Evolutionary conservation across 2,888 invertebrate genomes (phyloP).

Genomic region (Gymnocheta viridis): DNA sequence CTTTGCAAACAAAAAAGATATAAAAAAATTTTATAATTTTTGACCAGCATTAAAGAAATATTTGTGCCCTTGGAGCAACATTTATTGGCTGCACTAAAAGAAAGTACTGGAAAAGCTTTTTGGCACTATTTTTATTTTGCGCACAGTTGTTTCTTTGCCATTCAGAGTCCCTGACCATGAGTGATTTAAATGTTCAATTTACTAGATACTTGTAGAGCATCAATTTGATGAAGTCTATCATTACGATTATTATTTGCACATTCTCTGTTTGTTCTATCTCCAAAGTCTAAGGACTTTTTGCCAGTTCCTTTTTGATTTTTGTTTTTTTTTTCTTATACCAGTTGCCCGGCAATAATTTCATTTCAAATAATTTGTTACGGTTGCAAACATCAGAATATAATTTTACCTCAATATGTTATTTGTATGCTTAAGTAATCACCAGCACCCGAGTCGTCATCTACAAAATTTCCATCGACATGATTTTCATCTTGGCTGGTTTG

Average conservation of each 20-base stretch:
- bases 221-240: constrained; percentile 53
- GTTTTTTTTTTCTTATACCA: neutral
- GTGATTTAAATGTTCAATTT: constrained; percentile 62
- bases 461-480: constrained; percentile 24
- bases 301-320: neutral
- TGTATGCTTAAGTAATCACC: constrained; percentile 43
- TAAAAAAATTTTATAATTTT: neutral
- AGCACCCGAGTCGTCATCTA: constrained; percentile 13
- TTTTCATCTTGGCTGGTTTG: constrained; percentile 33
- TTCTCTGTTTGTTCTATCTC: neutral
- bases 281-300: constrained; percentile 2
- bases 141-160: neutral
- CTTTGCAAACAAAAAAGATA: no score
- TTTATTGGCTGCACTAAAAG: neutral
- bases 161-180: constrained; percentile 30
- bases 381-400: constrained; percentile 46
- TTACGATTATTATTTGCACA: constrained; percentile 37
- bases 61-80: no score
- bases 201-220: constrained; percentile 48
- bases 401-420: constrained; percentile 36
- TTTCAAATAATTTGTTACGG: constrained; percentile 59
- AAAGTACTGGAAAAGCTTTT: neutral
- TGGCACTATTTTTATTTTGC: neutral
- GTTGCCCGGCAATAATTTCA: constrained; percentile 62
- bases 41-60: neutral